Evolutionary conservation across 2,888 invertebrate genomes (phyloP), one percentile per base, ranked within the genome.

Genomic region (Mactromeris polynyma): DNA sequence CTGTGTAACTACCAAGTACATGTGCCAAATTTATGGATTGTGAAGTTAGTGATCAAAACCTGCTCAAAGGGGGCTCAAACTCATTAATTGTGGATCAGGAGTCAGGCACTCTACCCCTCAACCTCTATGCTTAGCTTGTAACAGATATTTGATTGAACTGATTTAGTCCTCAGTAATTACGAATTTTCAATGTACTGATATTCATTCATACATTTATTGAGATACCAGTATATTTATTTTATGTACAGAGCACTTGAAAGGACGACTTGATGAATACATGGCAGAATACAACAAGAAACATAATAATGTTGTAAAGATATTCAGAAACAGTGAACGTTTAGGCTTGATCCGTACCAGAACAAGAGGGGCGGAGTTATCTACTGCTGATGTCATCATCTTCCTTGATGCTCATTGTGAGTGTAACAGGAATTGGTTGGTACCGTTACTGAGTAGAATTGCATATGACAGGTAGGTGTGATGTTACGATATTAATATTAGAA

Each of bases 391-490:
- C 17, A 99, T 99, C 88, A 98, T 99, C 0, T 99, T 99, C 97
- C 97, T 99, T 3, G 99, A 99, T 97, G 99, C 99, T 42, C 99
- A 99, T 96, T 99, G 99, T 97, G 99, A 99, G 90, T 96, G 96
- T 89, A 99, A 99, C 96, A 97, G 98, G 0, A 99, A 99, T 97
- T 99, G 99, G 99, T 97, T 99, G 51, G 99, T 99, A 0, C 99
- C 99, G 0, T 97, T 99, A 17, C 97, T 99, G 54, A 98, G 99
- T 0, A 99, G 99, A 4, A 99, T 99, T 94, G 98, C 98, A 96
- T 97, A 98, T 82, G 98, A 99, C 95, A 97, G 97, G 97, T 92
- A 89, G n/a, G 81, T n/a, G n/a, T n/a, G n/a, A n/a, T n/a, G n/a
- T n/a, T n/a, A n/a, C n/a, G n/a, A n/a, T n/a, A n/a, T n/a, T n/a